phyloP scores from a whole-genome alignment of 2,797 vertebrate species.

The Geotria australis region DNA sequence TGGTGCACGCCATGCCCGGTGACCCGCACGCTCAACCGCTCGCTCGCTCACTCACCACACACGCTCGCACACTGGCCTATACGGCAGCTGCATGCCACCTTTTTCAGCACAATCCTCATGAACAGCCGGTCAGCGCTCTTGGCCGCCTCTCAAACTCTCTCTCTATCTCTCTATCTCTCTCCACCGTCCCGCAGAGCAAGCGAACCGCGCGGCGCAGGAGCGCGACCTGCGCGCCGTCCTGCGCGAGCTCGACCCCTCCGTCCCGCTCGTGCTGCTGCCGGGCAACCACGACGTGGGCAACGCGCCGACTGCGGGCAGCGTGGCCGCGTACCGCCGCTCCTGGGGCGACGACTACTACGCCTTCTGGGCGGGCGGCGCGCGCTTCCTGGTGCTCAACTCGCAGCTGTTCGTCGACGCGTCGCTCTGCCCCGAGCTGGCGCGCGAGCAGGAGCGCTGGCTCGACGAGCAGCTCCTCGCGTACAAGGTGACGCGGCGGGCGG shows the following conservation, averaged over 20 bases:
- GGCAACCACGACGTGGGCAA: conserved; percentile 88
- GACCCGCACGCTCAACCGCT: background rate
- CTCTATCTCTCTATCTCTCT: too few relatives aligned
- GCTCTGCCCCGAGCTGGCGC: conserved; percentile 26
- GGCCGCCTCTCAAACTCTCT: too few relatives aligned
- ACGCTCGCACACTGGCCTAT: too few relatives aligned
- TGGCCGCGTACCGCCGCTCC: conserved; percentile 26
- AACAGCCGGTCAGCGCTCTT: too few relatives aligned
- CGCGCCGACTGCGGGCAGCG: conserved; percentile 25
- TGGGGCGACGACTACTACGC: conserved; percentile 95
- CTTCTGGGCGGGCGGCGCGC: conserved; percentile 68
- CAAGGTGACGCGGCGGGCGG: too few relatives aligned
- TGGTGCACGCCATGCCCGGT: conserved; percentile 86
- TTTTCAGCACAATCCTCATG: too few relatives aligned
- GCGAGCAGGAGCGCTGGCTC: conserved; percentile 61
- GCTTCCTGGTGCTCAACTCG: conserved; percentile 77
- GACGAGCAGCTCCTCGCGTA: conserved; percentile 29
- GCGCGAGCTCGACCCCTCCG: conserved; percentile 16
- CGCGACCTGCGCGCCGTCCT: conserved; percentile 38
- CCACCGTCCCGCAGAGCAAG: background rate
- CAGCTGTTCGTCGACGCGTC: conserved; percentile 50
- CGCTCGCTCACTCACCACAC: too few relatives aligned
- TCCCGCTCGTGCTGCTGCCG: conserved; percentile 65
- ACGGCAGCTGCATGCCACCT: too few relatives aligned
- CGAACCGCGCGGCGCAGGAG: conserved; percentile 28